These are phyloP conservation scores for Athalia circularis DNA, from an alignment of 2,888 invertebrate genomes.

Conservation along the genomic window DNA sequence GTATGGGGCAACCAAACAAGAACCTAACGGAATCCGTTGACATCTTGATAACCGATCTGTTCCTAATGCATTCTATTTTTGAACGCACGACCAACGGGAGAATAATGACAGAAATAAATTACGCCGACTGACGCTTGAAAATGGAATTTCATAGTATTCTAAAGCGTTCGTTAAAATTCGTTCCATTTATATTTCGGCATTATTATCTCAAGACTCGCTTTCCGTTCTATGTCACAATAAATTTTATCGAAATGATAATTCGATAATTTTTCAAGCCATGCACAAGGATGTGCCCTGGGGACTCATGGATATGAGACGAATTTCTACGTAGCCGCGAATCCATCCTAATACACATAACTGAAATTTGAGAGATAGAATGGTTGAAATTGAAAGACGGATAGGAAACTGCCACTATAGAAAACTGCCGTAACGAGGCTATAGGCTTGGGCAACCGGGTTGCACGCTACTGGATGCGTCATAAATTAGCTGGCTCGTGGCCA, in stretches of 20 bases:
- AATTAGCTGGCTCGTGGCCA: slow-evolving; percentile 22
- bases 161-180: too few relatives aligned
- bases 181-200: too few relatives aligned
- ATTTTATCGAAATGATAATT: too few relatives aligned
- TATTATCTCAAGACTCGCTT: too few relatives aligned
- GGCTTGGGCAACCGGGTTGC: neutral
- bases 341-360: neutral
- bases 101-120: neutral
- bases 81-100: neutral
- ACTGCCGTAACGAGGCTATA: slow-evolving; percentile 18
- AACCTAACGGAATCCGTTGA: slow-evolving; percentile 9
- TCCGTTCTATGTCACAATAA: too few relatives aligned
- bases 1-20: slow-evolving; percentile 13
- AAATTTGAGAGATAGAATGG: neutral
- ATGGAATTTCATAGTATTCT: too few relatives aligned
- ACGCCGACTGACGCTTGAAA: neutral
- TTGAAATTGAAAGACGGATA: slow-evolving; percentile 14
- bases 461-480: slow-evolving; percentile 21
- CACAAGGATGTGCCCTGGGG: too few relatives aligned
- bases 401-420: slow-evolving; percentile 9
- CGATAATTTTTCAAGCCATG: too few relatives aligned
- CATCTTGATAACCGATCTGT: slow-evolving; percentile 29
- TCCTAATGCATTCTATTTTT: slow-evolving; percentile 34
- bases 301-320: too few relatives aligned
- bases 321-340: too few relatives aligned